Percentiles rank a stretch among this genome's conserved stretches.
Conservation (phyloP, 2,113 vertebrate species). For the Fregata magnificens region DNA sequence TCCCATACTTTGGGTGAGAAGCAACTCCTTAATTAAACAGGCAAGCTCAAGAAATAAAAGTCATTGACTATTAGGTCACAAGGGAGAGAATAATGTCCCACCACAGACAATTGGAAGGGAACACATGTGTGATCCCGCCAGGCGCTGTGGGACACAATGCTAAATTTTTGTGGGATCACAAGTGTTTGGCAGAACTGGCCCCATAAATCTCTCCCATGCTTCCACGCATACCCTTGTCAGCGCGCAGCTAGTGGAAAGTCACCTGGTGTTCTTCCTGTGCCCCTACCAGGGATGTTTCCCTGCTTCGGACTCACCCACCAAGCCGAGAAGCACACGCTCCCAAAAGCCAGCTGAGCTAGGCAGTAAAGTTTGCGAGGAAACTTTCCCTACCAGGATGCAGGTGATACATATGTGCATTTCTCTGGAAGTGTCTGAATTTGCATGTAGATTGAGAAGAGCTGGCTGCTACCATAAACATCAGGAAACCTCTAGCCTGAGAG, state of each 20-base stretch:
- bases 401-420: not conserved
- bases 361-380: not conserved
- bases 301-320: not conserved
- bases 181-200: constrained; percentile 16
- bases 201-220: constrained; percentile 21
- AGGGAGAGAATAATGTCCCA: constrained; percentile 32
- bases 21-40: constrained; percentile 26
- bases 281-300: not conserved
- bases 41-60: constrained; percentile 47
- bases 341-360: not conserved
- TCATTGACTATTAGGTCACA: constrained; percentile 39
- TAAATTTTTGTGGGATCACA: constrained; percentile 41
- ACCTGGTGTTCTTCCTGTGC: not conserved
- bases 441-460: not conserved
- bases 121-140: constrained; percentile 5
- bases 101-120: constrained; percentile 30
- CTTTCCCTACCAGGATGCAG: not conserved
- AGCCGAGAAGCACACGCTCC: not conserved
- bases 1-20: constrained; percentile 27
- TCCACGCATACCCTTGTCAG: constrained; percentile 2
- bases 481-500: not conserved
- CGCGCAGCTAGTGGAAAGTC: not conserved
- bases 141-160: constrained; percentile 5
- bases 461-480: not conserved
- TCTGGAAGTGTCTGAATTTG: not conserved